Conservation (phyloP, 2,797 vertebrate species). For the Helostoma temminkii region DNA sequence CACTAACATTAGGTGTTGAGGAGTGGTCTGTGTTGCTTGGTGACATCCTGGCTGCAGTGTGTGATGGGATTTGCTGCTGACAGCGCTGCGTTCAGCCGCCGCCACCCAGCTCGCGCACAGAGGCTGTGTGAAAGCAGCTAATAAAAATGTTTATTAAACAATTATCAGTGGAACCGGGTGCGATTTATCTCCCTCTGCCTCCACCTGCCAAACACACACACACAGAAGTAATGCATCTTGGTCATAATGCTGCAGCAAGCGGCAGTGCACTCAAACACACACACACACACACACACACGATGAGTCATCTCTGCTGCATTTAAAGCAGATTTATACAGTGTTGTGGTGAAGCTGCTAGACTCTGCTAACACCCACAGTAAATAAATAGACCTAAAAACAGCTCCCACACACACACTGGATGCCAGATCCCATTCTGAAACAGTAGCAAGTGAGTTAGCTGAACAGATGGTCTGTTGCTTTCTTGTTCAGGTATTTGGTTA, state of each 20-base stretch:
- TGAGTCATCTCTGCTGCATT: conserved; percentile 68
- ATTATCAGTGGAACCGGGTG: conserved; percentile 46
- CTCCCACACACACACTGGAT: conserved; percentile 1
- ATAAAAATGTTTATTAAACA: conserved; percentile 76
- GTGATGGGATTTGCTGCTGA: conserved; percentile 44
- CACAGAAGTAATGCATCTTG: background rate
- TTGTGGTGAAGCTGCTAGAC: conserved; percentile 35
- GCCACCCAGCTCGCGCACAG: background rate
- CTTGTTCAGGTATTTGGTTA: conserved; percentile 34
- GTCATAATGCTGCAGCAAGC: conserved; percentile 28
- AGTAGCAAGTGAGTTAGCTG: conserved; percentile 2
- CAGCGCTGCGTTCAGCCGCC: conserved; percentile 1
- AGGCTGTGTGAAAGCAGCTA: conserved; percentile 53
- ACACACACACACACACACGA: conserved; percentile 17
- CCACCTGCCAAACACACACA: conserved; percentile 48
- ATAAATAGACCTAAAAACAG: conserved; percentile 34
- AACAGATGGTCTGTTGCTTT: conserved; percentile 41
- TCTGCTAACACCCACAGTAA: conserved; percentile 43
- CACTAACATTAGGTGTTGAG: background rate
- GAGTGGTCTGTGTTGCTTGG: background rate
- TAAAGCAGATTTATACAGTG: conserved; percentile 51
- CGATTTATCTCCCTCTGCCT: conserved; percentile 64
- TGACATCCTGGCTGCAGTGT: conserved; percentile 34
- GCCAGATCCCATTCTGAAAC: conserved; percentile 14
- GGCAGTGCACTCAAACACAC: background rate